Evolutionary conservation across 2,888 invertebrate genomes (phyloP), one percentile per base, ranked within the genome.

Genomic region (Endomychus coccineus): DNA sequence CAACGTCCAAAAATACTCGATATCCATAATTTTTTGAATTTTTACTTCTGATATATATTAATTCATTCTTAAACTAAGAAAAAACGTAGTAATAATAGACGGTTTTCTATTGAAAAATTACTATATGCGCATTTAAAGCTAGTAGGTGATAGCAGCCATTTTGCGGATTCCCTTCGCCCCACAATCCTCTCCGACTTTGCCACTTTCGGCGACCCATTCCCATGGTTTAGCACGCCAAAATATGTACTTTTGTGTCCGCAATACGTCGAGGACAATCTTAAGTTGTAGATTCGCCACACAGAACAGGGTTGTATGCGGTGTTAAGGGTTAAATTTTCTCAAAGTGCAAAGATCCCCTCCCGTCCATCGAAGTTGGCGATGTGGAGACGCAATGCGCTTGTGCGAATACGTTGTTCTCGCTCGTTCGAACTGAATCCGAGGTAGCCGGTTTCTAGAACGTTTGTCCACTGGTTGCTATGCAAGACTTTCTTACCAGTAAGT

Each of bases 121-220:
- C 27, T 41, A 40, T 50, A 49, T 51, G 51, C 54, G 52, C 54
- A 55, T 45, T 49, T 50, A 34, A 48, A 41, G 40, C 42, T 45
- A 47, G 46, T 42, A 49, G 45, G 48, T 45, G 53, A 53, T 50
- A 52, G 60, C 59, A 54, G 61, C 62, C 63, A 63, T 63, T 61
- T 63, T 64, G 59, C 55, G 47, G 46, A 46, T 47, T 49, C 50
- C 56, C 55, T 50, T 46, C 51, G 49, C 54, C 55, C 44, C 52
- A 45, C 53, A 39, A 45, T 48, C 51, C 41, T 52, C 55, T 51
- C 56, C 61, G 63, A 62, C 62, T 58, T 60, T 51, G 48, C 32
- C 42, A 37, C 38, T 37, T 62, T 59, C 44, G 30, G 29, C 32
- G 31, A 25, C 37, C 23, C 39, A 51, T 60, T 59, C 59, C 45